Evolutionary conservation across 2,797 vertebrate genomes (phyloP), one percentile per base, ranked within the genome.

Genomic region (Syndactyla subalaris): DNA sequence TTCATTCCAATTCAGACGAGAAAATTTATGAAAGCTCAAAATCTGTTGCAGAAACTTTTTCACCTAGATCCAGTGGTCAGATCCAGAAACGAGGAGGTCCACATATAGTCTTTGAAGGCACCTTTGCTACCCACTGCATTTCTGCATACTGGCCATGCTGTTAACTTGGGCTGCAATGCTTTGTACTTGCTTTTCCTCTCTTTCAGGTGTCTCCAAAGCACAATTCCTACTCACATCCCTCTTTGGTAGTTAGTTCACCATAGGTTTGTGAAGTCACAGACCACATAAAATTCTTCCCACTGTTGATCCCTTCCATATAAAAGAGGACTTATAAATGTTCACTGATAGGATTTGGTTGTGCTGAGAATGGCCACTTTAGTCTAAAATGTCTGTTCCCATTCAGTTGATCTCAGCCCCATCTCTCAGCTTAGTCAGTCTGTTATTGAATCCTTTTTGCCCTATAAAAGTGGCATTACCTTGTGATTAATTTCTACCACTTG

Each of bases 401-500:
- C 26, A 18, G 4, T 54, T 74, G 65, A 68, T 88, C 72, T 86
- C 52, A 52, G 36, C 30, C 36, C 20, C 74, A 49, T 57, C 62
- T 82, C 79, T 88, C 59, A 34, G 17, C 46, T 87, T 3, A 2
- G 43, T 65, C 66, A 65, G 26, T 70, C 71, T 73, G 45, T 30
- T 91, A 70, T 48, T 3, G 16, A 66, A 81, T 72, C 66, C 63
- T 84, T 85, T 63, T 66, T 15, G 4, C 49, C 39, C 51, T 61
- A 36, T 93, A 85, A 88, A 95, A 78, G 58, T 80, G 71, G 38
- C 83, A 41, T 68, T 83, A 55, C 34, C 34, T 59, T 57, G 76
- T 93, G 74, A 92, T 90, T 89, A 10, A 81, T 95, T 85, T 85
- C 51, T 81, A 74, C 54, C n/a, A 29, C 29, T 82, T 72, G 72